These are phyloP conservation scores for Drosophila yooni DNA, from an alignment of 2,888 invertebrate genomes.

Conservation along the genomic window DNA sequence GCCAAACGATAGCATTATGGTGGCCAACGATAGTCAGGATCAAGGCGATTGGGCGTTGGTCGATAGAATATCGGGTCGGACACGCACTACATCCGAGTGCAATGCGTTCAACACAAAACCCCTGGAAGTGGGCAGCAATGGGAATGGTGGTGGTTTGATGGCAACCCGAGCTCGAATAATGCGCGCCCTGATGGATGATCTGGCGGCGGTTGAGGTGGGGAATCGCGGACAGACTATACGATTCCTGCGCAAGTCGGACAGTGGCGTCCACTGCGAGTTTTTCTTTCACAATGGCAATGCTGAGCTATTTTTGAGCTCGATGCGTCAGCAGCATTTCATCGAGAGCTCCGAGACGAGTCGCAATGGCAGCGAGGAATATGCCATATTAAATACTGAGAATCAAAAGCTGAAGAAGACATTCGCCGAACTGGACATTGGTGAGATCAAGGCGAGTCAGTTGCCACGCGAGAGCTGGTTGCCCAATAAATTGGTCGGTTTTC, in stretches of 20 bases:
- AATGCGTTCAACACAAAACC: slow-evolving; percentile 84
- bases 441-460: slow-evolving; percentile 82
- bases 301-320: slow-evolving; percentile 86
- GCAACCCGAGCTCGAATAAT: slow-evolving; percentile 85
- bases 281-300: slow-evolving; percentile 95
- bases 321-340: slow-evolving; percentile 82
- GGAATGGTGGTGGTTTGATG: slow-evolving; percentile 9
- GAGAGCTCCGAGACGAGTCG: slow-evolving; percentile 87
- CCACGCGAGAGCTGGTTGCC: slow-evolving; percentile 83
- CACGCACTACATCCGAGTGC: slow-evolving; percentile 84
- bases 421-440: slow-evolving; percentile 91
- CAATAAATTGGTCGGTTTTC: slow-evolving; percentile 82
- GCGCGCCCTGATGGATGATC: slow-evolving; percentile 87
- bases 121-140: slow-evolving; percentile 52
- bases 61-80: slow-evolving; percentile 87
- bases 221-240: slow-evolving; percentile 87
- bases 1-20: slow-evolving; percentile 89
- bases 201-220: slow-evolving; percentile 88
- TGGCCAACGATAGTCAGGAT: slow-evolving; percentile 91
- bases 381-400: slow-evolving; percentile 90
- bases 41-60: slow-evolving; percentile 93
- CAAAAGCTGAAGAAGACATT: slow-evolving; percentile 93
- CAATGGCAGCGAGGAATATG: slow-evolving; percentile 86
- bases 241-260: slow-evolving; percentile 88
- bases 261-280: slow-evolving; percentile 88